Evolutionary conservation across 1,140 invertebrate species (phyloP).

Genomic region (Drosophila leontia): DNA sequence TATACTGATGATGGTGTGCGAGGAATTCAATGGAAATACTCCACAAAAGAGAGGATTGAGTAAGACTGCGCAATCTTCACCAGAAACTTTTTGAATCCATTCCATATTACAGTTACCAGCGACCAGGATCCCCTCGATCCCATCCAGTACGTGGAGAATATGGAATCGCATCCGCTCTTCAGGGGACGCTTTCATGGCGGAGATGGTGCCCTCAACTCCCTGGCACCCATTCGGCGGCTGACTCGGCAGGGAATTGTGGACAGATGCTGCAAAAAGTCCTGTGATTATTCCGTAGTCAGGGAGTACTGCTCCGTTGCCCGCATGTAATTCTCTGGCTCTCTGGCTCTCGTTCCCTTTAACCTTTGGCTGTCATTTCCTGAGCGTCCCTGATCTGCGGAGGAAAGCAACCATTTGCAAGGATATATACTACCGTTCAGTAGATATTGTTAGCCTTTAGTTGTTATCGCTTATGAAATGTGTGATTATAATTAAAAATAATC

Average conservation of each 20-base stretch:
- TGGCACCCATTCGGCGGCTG: background rate
- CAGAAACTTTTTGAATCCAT: background rate
- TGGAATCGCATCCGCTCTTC: background rate
- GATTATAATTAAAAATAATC: background rate
- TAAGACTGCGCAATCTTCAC: background rate
- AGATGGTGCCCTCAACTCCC: background rate
- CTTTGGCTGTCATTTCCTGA: background rate
- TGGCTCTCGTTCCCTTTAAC: background rate
- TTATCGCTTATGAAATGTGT: background rate
- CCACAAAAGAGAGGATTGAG: background rate
- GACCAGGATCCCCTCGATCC: constrained; percentile 2
- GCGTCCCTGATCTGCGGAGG: background rate
- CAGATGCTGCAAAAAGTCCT: background rate
- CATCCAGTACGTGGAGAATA: background rate
- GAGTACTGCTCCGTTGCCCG: background rate
- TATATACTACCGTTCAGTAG: background rate
- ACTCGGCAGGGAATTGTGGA: constrained; percentile 8
- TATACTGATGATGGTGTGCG: background rate
- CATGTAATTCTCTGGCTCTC: background rate
- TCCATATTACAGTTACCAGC: background rate
- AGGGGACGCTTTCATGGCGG: background rate
- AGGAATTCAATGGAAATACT: background rate
- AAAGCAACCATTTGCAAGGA: background rate
- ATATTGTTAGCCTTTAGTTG: background rate
- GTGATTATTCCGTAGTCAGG: fast-evolving